A percentile compares a stretch with the other conserved stretches of the same genome.
phyloP scores from a whole-genome alignment of 2,797 vertebrate species.

The Pteronotus mesoamericanus region DNA sequence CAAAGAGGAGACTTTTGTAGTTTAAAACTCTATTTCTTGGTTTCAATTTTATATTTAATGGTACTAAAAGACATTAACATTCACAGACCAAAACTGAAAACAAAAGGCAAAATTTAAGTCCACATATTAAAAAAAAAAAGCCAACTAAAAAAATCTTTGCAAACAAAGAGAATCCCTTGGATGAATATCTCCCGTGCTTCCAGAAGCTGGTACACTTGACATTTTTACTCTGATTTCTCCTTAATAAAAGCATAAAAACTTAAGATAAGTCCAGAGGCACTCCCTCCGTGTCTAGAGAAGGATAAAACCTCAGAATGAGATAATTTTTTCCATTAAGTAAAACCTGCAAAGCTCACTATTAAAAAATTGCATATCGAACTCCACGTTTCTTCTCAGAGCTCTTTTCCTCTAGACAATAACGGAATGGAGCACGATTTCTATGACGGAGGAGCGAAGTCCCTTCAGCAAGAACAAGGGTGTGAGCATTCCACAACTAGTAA shows the following conservation, averaged over 20 bases:
- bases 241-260: conserved; percentile 42
- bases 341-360: background rate
- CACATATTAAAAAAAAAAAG: background rate
- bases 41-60: conserved; percentile 25
- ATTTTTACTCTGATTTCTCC: conserved; percentile 10
- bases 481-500: background rate
- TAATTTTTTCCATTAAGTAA: conserved; percentile 23
- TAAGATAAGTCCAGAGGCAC: background rate
- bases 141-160: background rate
- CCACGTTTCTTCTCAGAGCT: conserved; percentile 36
- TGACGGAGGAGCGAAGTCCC: background rate
- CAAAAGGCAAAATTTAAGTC: background rate
- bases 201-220: conserved; percentile 19
- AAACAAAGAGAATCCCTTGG: conserved; percentile 61
- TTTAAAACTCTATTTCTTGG: conserved; percentile 33
- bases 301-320: background rate
- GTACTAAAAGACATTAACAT: background rate
- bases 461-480: background rate
- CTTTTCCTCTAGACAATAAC: conserved; percentile 60
- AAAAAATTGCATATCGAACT: background rate
- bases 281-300: background rate
- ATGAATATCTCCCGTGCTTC: background rate
- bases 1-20: background rate
- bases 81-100: background rate
- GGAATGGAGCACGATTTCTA: conserved; percentile 34